Base-by-base conservation (phyloP, 2,113 vertebrate species). In the Riparia riparia region DNA sequence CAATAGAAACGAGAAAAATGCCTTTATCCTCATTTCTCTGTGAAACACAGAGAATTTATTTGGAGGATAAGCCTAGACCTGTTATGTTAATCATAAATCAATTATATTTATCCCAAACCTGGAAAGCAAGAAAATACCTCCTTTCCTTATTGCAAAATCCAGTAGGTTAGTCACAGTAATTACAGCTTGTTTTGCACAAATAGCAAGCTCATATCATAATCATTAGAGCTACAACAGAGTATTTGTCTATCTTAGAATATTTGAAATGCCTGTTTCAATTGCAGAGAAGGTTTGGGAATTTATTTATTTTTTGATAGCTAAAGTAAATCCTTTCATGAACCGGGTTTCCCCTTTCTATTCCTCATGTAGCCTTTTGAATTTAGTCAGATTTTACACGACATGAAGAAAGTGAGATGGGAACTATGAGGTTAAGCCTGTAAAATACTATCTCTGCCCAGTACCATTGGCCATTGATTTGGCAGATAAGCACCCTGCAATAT, bases 71-170 rank as follows among this genome's bases (percentile, higher is more conserved):
- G 78, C 69, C 73, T 65, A 91, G 53, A 73, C 90, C 83, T 91
- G 2, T 97, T 80, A 50, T 92, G 88, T 96, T 97, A 96, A 97
- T 96, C 95, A 96, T 97, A 97, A 98, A 98, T 97, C 98, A 97
- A 90, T 97, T 97, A 92, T 90, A 86, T 96, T 98, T 94, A 95
- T 93, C 84, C 84, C 81, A 80, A 93, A 95, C 89, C 77, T 95
- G 89, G 88, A 97, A 97, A 97, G 89, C 74, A 89, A 87, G 78
- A 95, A 91, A 97, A 96, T 95, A 84, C 64, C 44, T 89, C 94
- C 89, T 97, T 96, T 93, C 80, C 69, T 95, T 83, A 54, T 90
- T 97, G 84, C 84, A 96, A 97, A 97, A 98, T 93, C 96, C 89
- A 93, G 88, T 89, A 96, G 86, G 90, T 94, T 96, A 89, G 77